These are phyloP conservation scores for Gracilinanus agilis DNA, from an alignment of 2,113 vertebrate genomes.

Conservation along the genomic window DNA sequence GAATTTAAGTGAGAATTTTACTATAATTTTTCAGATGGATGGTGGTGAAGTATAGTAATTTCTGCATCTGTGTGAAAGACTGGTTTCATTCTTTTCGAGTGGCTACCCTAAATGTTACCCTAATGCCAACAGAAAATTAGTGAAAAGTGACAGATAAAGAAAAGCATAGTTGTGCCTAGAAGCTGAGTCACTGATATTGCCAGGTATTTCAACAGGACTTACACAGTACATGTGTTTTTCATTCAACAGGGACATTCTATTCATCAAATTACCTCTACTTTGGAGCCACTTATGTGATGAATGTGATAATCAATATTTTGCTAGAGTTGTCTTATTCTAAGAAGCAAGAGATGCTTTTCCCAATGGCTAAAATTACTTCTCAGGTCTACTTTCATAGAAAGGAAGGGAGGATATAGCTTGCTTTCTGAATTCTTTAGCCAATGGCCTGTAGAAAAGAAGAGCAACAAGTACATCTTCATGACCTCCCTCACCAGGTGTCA, in stretches of 20 bases:
- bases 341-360: neutral
- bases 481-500: neutral
- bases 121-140: conserved; percentile 55
- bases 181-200: neutral
- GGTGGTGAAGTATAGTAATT: neutral
- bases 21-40: neutral
- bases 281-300: neutral
- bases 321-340: neutral
- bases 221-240: conserved; percentile 10
- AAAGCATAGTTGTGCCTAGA: neutral
- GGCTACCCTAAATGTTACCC: conserved; percentile 26
- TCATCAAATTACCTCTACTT: neutral
- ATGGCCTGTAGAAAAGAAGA: neutral
- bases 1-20: neutral
- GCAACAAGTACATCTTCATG: neutral
- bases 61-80: conserved; percentile 23
- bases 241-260: neutral
- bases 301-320: neutral
- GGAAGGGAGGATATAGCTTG: no score
- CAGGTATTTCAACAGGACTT: neutral
- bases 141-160: conserved; percentile 59
- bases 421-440: neutral
- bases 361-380: neutral
- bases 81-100: conserved; percentile 62
- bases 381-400: neutral